Evolutionary conservation across 1,140 invertebrate species (phyloP).

Genomic region (Magallana ariakensis): DNA sequence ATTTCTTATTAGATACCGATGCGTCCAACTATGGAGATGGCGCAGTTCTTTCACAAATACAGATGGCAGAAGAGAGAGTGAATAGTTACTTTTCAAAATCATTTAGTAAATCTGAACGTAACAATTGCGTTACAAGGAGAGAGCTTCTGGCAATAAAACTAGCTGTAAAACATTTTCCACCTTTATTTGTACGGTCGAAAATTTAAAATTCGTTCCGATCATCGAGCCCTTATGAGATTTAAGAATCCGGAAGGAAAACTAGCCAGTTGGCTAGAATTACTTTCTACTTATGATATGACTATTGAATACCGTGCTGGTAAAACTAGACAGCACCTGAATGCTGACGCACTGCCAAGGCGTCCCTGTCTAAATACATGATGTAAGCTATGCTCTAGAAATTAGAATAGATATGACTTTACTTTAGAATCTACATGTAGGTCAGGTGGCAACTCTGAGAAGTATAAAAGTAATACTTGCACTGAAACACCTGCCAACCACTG

Average conservation of each 20-base stretch:
- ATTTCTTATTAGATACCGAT: too few species aligned
- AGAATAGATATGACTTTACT: not conserved
- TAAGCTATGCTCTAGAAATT: not conserved
- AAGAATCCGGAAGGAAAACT: slow-evolving; percentile 62
- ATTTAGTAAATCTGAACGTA: too few species aligned
- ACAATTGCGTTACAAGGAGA: too few species aligned
- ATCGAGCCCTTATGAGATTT: slow-evolving; percentile 59
- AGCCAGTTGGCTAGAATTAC: slow-evolving; percentile 66
- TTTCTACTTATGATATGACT: slow-evolving; percentile 52
- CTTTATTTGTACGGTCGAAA: not conserved
- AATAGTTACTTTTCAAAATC: too few species aligned
- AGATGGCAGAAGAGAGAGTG: too few species aligned
- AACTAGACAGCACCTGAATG: not conserved
- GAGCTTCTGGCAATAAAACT: too few species aligned
- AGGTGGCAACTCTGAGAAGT: not conserved
- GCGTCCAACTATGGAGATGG: too few species aligned
- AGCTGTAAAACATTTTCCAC: too few species aligned
- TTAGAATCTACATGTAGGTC: not conserved
- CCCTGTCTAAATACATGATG: slow-evolving; percentile 6
- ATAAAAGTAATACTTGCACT: not conserved
- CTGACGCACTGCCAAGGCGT: slow-evolving; percentile 34
- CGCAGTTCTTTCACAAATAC: too few species aligned
- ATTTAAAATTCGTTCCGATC: slow-evolving; percentile 65
- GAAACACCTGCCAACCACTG: not conserved
- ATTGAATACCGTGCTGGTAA: slow-evolving; percentile 40